Base-by-base conservation (phyloP, 2,113 vertebrate genomes). In the Ondatra zibethicus region DNA sequence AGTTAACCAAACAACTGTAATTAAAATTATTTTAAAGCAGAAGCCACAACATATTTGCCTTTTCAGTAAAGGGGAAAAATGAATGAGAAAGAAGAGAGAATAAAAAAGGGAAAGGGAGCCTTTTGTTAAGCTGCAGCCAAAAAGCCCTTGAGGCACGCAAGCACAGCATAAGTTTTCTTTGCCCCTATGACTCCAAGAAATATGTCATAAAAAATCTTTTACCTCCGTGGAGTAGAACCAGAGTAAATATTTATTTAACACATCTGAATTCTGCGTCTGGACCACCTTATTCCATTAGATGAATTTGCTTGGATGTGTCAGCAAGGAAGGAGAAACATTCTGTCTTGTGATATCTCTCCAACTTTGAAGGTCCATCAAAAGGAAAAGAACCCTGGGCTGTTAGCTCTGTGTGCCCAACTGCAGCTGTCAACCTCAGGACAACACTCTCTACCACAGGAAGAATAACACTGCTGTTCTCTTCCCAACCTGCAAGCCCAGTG, bases 231-330 rank as follows among this genome's bases (percentile, higher is more conserved):
- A 97, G 77, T 88, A 88, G 92, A 95, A 93, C 84, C 89, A 96
- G 91, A 81, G 66, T 94, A 98, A 97, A 97, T 95, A 98, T 97
- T 98, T 97, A 96, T 96, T 50, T 68, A 96, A 70, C 23, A 96
- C 70, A 88, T 98, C 91, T 95, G 92, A 96, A 93, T 84, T 96
- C 36, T 50, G 91, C 94, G 84, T 97, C 97, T 97, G 94, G 96
- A 95, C 90, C 90, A 97, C 97, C 93, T 93, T 55, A 90, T 91
- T 94, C 80, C 66, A 50, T 70, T 86, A 75, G 61, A 95, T 73
- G 87, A 97, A 94, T 39, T 77, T 65, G 21, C 88, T 96, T 92
- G 94, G 52, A 88, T 75, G 76, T 93, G 89, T 65, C 86, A 85
- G 52, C 36, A 93, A 96, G 75, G 93, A 77, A 88, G 92, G 65